These are phyloP conservation scores for Polyodon spathula DNA, from an alignment of 2,113 vertebrate genomes.

Conservation along the genomic window DNA sequence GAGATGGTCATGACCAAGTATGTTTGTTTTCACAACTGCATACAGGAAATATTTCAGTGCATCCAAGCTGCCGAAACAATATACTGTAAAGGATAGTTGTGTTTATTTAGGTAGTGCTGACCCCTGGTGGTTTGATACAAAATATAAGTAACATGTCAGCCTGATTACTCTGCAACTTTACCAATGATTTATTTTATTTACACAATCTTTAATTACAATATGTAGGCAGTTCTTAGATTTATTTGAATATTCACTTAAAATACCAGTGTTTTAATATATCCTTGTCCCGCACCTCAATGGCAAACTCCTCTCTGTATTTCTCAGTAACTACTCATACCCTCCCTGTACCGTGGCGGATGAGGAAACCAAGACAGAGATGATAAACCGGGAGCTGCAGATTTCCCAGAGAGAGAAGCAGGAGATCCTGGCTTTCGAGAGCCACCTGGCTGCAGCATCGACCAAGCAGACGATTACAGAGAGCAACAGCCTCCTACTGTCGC, in stretches of 20 bases:
- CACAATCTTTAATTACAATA: too few species aligned
- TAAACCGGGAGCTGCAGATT: slow-evolving; percentile 83
- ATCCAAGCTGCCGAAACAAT: too few species aligned
- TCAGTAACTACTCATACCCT: slow-evolving; percentile 87
- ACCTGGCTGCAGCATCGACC: slow-evolving; percentile 90
- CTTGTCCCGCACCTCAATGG: background rate
- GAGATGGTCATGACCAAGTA: slow-evolving; percentile 99
- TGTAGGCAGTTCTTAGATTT: too few species aligned
- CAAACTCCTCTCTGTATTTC: background rate
- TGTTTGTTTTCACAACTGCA: slow-evolving; percentile 13
- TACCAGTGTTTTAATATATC: too few species aligned
- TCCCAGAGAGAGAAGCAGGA: slow-evolving; percentile 94
- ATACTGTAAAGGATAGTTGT: too few species aligned
- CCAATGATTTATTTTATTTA: too few species aligned
- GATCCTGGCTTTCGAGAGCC: slow-evolving; percentile 93
- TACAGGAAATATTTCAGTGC: background rate
- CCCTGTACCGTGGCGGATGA: slow-evolving; percentile 90
- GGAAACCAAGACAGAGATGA: slow-evolving; percentile 88
- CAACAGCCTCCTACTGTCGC: slow-evolving; percentile 88
- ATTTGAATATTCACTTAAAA: too few species aligned
- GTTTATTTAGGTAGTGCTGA: too few species aligned
- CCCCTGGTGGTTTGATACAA: too few species aligned
- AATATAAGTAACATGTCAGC: too few species aligned
- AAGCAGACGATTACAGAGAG: slow-evolving; percentile 96
- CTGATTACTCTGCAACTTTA: too few species aligned